Percentiles rank a stretch among this genome's conserved stretches.
phyloP scores from a whole-genome alignment of 1,140 invertebrate species.

The Portunus trituberculatus region DNA sequence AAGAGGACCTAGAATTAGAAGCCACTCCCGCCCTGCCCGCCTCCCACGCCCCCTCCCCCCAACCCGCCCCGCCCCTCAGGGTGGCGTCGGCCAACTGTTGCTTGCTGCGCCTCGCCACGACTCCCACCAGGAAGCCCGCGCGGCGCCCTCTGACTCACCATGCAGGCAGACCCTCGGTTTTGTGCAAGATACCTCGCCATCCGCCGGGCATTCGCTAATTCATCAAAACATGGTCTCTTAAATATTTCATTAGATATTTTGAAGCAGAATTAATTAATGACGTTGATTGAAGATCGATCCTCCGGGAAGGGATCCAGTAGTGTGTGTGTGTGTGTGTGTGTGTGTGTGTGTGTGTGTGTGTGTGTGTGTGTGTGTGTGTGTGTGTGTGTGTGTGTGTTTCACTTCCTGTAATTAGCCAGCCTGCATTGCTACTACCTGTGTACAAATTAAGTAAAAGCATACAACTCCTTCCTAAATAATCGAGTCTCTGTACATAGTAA shows the following conservation, averaged over 20 bases:
- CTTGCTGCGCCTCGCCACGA: conserved; percentile 5
- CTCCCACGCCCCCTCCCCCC: neutral
- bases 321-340: conserved; percentile 9
- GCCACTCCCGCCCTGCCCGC: neutral
- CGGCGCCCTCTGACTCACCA: neutral
- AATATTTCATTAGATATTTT: too few relatives aligned
- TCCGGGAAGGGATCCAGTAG: neutral
- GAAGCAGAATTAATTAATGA: too few relatives aligned
- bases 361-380: too few relatives aligned
- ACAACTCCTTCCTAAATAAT: too few relatives aligned
- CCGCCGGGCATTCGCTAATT: neutral
- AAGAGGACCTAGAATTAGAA: neutral
- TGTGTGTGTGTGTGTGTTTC: neutral
- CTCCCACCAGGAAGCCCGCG: neutral
- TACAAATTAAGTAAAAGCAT: too few relatives aligned
- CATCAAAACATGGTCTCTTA: too few relatives aligned
- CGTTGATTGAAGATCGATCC: too few relatives aligned
- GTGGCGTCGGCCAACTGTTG: neutral
- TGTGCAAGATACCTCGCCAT: neutral
- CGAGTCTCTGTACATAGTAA: too few relatives aligned
- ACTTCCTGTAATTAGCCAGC: too few relatives aligned
- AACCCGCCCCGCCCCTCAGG: neutral
- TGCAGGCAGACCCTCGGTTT: neutral
- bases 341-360: conserved; percentile 6
- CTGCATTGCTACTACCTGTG: too few relatives aligned